Evolutionary conservation across 1,140 invertebrate genomes (phyloP).

Genomic region (Atta cephalotes): DNA sequence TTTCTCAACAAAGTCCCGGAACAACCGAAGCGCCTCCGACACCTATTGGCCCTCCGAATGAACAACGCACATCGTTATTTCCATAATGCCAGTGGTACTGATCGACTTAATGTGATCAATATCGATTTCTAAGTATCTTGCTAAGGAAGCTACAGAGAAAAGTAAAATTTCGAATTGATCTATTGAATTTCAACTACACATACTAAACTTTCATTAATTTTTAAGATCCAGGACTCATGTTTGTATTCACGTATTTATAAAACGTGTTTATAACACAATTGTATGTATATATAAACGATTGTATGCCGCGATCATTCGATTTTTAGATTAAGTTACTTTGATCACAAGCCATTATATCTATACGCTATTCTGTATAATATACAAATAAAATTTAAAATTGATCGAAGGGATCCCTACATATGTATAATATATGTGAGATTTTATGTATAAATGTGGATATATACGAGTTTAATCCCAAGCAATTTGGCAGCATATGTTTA

Average conservation of each 20-base stretch:
- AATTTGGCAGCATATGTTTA: slow-evolving; percentile 15
- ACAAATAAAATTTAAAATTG: background rate
- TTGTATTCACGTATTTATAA: background rate
- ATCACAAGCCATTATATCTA: background rate
- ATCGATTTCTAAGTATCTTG: background rate
- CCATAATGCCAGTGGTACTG: slow-evolving; percentile 38
- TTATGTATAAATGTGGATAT: background rate
- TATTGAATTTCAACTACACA: background rate
- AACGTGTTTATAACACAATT: background rate
- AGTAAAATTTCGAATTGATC: background rate
- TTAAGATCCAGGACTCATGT: background rate
- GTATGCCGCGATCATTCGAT: background rate
- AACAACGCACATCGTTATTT: slow-evolving; percentile 42
- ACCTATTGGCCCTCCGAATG: slow-evolving; percentile 50
- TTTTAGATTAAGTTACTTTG: background rate
- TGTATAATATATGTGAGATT: background rate
- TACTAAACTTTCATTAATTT: background rate
- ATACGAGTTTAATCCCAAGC: background rate
- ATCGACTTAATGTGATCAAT: slow-evolving; percentile 23
- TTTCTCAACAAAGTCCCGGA: slow-evolving; percentile 72
- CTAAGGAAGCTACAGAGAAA: background rate
- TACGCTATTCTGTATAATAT: background rate
- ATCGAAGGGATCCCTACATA: background rate
- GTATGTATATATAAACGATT: background rate
- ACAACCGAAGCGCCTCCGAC: slow-evolving; percentile 54